phyloP scores from a whole-genome alignment of 2,888 invertebrate genomes.

The Tipula helvola region DNA sequence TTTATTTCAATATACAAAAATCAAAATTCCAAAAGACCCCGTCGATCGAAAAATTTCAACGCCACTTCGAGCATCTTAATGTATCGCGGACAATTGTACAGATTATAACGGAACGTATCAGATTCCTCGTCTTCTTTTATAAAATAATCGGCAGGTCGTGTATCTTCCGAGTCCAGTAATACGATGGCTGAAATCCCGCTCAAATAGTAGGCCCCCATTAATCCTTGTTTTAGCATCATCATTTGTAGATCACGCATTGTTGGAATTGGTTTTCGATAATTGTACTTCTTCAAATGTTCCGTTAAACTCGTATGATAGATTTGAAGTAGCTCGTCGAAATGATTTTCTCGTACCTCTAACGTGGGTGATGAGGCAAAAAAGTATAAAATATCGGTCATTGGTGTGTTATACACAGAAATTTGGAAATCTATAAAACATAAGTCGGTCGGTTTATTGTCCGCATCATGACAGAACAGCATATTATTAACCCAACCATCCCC shows the following conservation, averaged over 20 bases:
- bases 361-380: neutral
- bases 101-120: neutral
- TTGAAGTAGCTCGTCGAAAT: neutral
- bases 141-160: neutral
- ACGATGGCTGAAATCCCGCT: neutral
- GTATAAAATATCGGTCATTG: neutral
- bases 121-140: neutral
- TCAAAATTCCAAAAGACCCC: neutral
- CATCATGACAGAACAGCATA: neutral
- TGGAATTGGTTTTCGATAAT: neutral
- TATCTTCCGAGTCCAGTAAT: neutral
- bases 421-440: neutral
- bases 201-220: neutral
- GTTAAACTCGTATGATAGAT: neutral
- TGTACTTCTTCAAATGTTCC: neutral
- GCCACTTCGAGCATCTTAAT: neutral
- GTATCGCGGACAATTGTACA: neutral
- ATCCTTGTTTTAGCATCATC: neutral
- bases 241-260: neutral
- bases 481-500: neutral
- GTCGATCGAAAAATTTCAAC: neutral
- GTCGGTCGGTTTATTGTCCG: neutral
- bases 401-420: neutral
- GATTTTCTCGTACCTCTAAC: neutral
- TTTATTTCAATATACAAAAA: neutral